These are phyloP conservation scores for Drosophila mimica DNA, from an alignment of 2,888 invertebrate genomes.

Conservation along the genomic window DNA sequence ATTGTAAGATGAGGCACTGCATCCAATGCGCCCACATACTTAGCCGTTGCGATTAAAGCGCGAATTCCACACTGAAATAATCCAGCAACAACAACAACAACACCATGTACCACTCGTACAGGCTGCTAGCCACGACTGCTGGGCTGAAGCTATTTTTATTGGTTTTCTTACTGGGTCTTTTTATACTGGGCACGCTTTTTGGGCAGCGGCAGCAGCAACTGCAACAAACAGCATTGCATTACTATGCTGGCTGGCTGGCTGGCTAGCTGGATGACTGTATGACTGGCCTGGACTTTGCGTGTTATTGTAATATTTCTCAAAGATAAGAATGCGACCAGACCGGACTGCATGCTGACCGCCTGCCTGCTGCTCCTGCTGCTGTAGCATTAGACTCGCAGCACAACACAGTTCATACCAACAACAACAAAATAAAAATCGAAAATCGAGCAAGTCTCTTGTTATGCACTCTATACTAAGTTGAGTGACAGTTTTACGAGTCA, in stretches of 20 bases:
- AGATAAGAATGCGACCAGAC: conserved; percentile 84
- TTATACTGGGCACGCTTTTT: conserved; percentile 29
- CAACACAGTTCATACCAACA: conserved; percentile 59
- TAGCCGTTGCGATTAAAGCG: conserved; percentile 36
- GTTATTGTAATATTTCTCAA: conserved; percentile 85
- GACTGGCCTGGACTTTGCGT: conserved; percentile 82
- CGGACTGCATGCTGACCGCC: conserved; percentile 44
- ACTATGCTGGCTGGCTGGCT: conserved; percentile 35
- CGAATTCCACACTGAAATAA: conserved; percentile 37
- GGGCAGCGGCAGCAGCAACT: conserved; percentile 21
- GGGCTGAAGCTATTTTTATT: conserved; percentile 33
- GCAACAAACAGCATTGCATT: conserved; percentile 18
- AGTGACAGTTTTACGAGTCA: conserved; percentile 64
- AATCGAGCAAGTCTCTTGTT: conserved; percentile 51
- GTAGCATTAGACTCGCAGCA: conserved; percentile 27
- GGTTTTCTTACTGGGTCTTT: not conserved
- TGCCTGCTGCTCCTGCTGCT: conserved; percentile 32
- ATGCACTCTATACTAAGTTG: conserved; percentile 49
- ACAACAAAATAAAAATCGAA: conserved; percentile 49
- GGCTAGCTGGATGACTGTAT: conserved; percentile 10
- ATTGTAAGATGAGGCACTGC: conserved; percentile 2
- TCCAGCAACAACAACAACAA: conserved; percentile 11
- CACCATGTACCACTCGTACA: conserved; percentile 24
- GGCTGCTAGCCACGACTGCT: conserved; percentile 23
- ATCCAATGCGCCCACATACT: conserved; percentile 38